These are phyloP conservation scores for Mythimna albipuncta DNA, from an alignment of 2,888 invertebrate genomes.

Conservation along the genomic window DNA sequence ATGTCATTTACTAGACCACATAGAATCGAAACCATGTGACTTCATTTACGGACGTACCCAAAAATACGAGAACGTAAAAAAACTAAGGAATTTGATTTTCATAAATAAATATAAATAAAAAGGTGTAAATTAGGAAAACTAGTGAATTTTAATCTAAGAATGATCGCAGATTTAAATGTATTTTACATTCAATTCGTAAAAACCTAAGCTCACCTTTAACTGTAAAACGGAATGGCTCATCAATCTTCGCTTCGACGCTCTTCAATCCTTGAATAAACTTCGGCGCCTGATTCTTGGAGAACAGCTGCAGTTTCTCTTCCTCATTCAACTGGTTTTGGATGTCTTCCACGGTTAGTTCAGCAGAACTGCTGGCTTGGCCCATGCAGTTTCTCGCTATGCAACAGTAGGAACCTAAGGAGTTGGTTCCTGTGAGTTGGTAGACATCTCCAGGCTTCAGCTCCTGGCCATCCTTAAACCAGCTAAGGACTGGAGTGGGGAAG, in stretches of 20 bases:
- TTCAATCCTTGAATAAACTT: conserved; percentile 95
- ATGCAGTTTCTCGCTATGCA: conserved; percentile 97
- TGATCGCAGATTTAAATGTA: too few species aligned
- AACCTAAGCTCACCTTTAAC: conserved; percentile 92
- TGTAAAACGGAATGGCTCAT: conserved; percentile 95
- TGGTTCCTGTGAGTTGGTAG: conserved; percentile 97
- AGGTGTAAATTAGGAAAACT: too few species aligned
- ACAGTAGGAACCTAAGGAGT: conserved; percentile 96
- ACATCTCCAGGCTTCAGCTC: conserved; percentile 98
- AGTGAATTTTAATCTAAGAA: too few species aligned
- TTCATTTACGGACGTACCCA: too few species aligned
- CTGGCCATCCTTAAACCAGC: conserved; percentile 98
- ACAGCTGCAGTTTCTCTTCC: conserved; percentile 94
- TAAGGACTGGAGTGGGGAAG: conserved; percentile 96
- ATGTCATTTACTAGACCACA: background rate
- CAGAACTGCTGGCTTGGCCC: conserved; percentile 96
- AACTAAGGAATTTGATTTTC: too few species aligned
- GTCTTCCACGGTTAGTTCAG: conserved; percentile 97
- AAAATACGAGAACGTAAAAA: too few species aligned
- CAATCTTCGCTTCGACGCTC: conserved; percentile 95
- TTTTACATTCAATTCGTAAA: background rate
- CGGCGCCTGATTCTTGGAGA: conserved; percentile 95
- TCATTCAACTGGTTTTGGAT: conserved; percentile 97
- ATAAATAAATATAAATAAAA: too few species aligned
- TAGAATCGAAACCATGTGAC: too few species aligned